Evolutionary conservation across 2,113 vertebrate genomes (phyloP).

Genomic region (Plecotus auritus): DNA sequence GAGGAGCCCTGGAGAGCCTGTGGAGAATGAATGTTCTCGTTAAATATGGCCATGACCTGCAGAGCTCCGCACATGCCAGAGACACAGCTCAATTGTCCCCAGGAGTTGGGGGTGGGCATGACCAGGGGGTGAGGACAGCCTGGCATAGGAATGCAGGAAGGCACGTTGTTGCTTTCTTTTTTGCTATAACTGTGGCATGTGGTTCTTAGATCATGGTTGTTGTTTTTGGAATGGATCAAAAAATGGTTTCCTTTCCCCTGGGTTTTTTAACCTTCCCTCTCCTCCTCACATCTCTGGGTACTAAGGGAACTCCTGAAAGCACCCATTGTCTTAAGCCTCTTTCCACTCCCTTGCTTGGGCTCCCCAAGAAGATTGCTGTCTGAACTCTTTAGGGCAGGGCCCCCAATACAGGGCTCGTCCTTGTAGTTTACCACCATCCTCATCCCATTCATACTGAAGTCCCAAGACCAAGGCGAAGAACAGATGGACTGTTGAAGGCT

Average conservation of each 20-base stretch:
- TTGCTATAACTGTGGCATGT: background rate
- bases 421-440: background rate
- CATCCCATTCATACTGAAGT: background rate
- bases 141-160: background rate
- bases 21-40: conserved; percentile 74
- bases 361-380: background rate
- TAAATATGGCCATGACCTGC: conserved; percentile 75
- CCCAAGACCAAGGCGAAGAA: background rate
- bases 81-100: conserved; percentile 56
- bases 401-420: background rate
- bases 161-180: background rate
- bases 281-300: background rate
- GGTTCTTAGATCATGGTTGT: background rate
- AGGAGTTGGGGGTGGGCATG: conserved; percentile 35
- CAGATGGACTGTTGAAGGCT: background rate
- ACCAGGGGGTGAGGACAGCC: background rate
- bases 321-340: conserved; percentile 22
- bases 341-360: background rate
- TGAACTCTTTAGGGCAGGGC: background rate
- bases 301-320: conserved; percentile 23
- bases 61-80: conserved; percentile 62
- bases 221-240: background rate
- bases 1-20: conserved; percentile 60
- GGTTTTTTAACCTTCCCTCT: background rate
- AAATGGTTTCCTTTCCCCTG: background rate